Conservation (phyloP, 2,888 invertebrate genomes). For the Macaria liturata region DNA sequence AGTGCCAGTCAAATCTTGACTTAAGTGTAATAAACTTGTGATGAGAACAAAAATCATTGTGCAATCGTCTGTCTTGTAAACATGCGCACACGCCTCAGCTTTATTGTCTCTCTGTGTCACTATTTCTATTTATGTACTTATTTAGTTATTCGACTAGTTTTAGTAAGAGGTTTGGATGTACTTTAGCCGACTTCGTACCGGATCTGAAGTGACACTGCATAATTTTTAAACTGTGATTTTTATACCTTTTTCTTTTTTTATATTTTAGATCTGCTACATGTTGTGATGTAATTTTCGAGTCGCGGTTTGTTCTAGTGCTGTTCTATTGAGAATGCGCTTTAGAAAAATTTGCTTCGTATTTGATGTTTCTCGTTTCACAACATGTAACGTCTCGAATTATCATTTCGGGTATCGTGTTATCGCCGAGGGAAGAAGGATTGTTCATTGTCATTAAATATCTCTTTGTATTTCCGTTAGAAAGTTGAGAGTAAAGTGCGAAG, state of each 20-base stretch:
- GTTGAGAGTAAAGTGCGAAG: background rate
- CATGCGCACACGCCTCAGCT: conserved; percentile 73
- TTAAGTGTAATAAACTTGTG: background rate
- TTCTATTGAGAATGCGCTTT: conserved; percentile 23
- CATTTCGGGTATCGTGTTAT: conserved; percentile 61
- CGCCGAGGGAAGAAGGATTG: conserved; percentile 72
- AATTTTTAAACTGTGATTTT: conserved; percentile 83
- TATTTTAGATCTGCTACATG: conserved; percentile 79
- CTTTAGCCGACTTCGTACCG: conserved; percentile 65
- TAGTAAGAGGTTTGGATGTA: conserved; percentile 66
- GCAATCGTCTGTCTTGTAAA: conserved; percentile 62
- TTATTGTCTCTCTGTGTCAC: conserved; percentile 78
- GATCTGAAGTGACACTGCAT: conserved; percentile 81
- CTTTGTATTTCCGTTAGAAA: conserved; percentile 1
- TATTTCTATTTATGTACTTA: conserved; percentile 77
- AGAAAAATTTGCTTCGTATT: conserved; percentile 37
- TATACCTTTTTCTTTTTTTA: conserved; percentile 72
- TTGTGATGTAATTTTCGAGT: conserved; percentile 59
- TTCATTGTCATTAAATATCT: conserved; percentile 38
- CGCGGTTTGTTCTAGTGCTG: conserved; percentile 9
- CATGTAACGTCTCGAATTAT: conserved; percentile 64
- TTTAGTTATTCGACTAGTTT: conserved; percentile 66
- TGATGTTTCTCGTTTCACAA: conserved; percentile 57
- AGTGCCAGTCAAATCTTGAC: background rate
- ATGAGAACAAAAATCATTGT: conserved; percentile 28